Conservation (phyloP, 2,797 vertebrate genomes). For the Malurus leucopterus region DNA sequence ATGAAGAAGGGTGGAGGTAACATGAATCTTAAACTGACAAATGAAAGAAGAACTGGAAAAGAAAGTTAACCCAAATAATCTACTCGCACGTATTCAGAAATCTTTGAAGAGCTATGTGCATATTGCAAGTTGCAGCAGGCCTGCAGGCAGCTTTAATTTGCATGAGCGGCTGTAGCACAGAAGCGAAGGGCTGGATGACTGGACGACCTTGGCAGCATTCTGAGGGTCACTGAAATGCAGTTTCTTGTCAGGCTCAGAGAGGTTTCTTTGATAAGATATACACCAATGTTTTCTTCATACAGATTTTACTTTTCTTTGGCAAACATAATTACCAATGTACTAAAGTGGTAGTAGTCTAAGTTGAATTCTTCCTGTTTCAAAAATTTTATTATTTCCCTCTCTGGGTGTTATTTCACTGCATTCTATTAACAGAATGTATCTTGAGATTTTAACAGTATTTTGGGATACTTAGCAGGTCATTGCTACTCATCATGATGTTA, state of each 20-base stretch:
- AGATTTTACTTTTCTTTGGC: neutral
- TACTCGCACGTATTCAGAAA: neutral
- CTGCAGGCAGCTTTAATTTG: slow-evolving; percentile 56
- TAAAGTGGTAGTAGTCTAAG: neutral
- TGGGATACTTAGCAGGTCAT: neutral
- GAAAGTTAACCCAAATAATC: slow-evolving; percentile 26
- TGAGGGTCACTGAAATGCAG: slow-evolving; percentile 36
- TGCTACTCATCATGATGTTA: neutral
- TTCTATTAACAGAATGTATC: neutral
- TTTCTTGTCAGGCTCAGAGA: slow-evolving; percentile 14
- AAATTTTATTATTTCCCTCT: neutral
- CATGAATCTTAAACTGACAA: neutral
- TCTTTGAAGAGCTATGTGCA: slow-evolving; percentile 27
- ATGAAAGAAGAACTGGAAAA: neutral
- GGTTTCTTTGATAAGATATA: neutral
- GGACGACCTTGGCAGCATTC: slow-evolving; percentile 32
- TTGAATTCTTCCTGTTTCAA: neutral
- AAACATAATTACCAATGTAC: neutral
- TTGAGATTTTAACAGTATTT: neutral
- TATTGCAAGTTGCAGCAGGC: slow-evolving; percentile 53
- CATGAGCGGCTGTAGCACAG: slow-evolving; percentile 45
- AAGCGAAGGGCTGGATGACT: neutral
- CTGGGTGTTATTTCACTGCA: neutral
- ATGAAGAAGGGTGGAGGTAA: neutral
- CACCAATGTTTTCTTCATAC: neutral